Conservation (phyloP, 2,888 invertebrate genomes). For the Nomada goodeniana region DNA sequence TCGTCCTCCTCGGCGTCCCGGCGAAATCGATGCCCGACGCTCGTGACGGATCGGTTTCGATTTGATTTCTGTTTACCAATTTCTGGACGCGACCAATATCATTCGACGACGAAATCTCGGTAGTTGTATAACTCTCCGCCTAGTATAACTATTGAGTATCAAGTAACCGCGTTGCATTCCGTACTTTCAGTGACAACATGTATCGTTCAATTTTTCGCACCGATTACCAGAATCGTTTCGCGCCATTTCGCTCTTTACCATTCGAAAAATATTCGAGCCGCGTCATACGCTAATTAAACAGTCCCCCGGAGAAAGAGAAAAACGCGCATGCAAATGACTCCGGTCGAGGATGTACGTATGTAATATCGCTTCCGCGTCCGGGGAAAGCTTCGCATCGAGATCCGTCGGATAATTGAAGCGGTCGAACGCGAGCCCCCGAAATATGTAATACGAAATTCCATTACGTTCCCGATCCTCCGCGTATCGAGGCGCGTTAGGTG, state of each 20-base stretch:
- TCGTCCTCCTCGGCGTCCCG: background rate
- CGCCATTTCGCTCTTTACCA: too few relatives aligned
- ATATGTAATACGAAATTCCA: conserved; percentile 40
- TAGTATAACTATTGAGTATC: too few relatives aligned
- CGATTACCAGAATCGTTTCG: too few relatives aligned
- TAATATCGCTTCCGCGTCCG: conserved; percentile 60
- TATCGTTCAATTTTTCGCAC: too few relatives aligned
- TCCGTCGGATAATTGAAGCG: conserved; percentile 23
- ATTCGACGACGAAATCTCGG: too few relatives aligned
- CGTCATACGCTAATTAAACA: conserved; percentile 34
- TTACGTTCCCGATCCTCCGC: conserved; percentile 17
- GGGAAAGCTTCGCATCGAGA: conserved; percentile 54
- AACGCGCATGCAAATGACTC: conserved; percentile 22
- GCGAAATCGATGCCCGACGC: too few relatives aligned
- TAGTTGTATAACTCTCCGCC: too few relatives aligned
- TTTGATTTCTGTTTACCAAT: too few relatives aligned
- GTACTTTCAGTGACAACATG: too few relatives aligned
- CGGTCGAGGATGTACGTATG: background rate
- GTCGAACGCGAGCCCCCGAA: background rate
- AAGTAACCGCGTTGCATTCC: too few relatives aligned
- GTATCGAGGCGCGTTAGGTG: conserved; percentile 10
- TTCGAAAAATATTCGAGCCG: background rate
- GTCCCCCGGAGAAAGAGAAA: conserved; percentile 15
- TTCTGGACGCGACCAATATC: too few relatives aligned
- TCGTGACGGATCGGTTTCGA: too few relatives aligned